These are phyloP conservation scores for Rhadinocentrus ornatus DNA, from an alignment of 2,797 vertebrate species.

Conservation along the genomic window DNA sequence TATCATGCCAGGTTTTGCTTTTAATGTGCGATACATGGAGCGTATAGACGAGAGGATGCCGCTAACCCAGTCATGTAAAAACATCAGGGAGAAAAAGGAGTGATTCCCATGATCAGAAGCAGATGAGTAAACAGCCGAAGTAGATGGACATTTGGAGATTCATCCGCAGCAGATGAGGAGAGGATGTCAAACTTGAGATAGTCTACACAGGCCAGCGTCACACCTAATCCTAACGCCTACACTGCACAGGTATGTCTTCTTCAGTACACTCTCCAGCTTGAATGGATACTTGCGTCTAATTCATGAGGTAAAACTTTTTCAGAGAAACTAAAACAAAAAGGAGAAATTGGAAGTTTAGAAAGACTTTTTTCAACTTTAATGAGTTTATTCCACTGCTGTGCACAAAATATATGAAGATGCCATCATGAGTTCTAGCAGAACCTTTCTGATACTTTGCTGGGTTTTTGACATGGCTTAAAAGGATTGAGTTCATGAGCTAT, in stretches of 20 bases:
- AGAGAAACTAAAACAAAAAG: too few species aligned
- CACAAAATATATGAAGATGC: slow-evolving; percentile 69
- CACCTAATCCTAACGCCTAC: slow-evolving; percentile 22
- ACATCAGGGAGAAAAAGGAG: slow-evolving; percentile 2
- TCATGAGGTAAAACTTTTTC: background rate
- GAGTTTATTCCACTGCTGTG: slow-evolving; percentile 77
- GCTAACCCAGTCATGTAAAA: slow-evolving; percentile 42
- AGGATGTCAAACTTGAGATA: slow-evolving; percentile 34
- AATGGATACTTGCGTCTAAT: background rate
- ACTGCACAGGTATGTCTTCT: background rate
- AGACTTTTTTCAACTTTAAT: slow-evolving; percentile 43
- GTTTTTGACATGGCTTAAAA: slow-evolving; percentile 78
- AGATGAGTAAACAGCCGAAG: slow-evolving; percentile 5
- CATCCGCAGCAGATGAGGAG: slow-evolving; percentile 5
- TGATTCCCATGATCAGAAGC: slow-evolving; percentile 32
- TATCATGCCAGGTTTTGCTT: slow-evolving; percentile 21
- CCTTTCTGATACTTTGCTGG: slow-evolving; percentile 68
- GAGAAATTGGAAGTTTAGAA: too few species aligned
- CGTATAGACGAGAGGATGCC: slow-evolving; percentile 20
- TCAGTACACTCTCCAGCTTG: too few species aligned
- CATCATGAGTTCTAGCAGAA: slow-evolving; percentile 62
- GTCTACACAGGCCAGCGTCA: slow-evolving; percentile 3
- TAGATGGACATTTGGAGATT: slow-evolving; percentile 7
- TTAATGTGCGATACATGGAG: slow-evolving; percentile 11
- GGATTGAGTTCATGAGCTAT: slow-evolving; percentile 78